phyloP scores from a whole-genome alignment of 64 coral and sea anemone genomes.

The Actinia equina region DNA sequence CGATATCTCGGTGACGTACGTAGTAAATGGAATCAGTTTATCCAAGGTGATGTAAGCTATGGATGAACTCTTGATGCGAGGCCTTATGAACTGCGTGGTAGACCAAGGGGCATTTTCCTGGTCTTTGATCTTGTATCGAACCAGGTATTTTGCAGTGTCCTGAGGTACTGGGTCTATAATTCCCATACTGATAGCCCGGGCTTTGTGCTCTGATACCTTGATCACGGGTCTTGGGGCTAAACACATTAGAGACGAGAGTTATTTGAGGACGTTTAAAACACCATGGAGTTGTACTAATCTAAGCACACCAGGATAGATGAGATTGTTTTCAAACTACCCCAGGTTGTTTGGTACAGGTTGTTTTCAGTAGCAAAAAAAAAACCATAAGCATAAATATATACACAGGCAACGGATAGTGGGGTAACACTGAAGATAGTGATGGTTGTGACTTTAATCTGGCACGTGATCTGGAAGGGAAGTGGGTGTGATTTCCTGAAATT shows the following conservation, averaged over 20 bases:
- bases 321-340: too few relatives aligned
- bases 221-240: constrained; percentile 49
- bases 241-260: background rate
- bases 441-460: too few relatives aligned
- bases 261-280: background rate
- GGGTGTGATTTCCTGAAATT: too few relatives aligned
- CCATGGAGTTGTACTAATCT: background rate
- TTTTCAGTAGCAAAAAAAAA: background rate
- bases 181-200: background rate
- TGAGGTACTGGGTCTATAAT: constrained; percentile 27
- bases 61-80: background rate
- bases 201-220: constrained; percentile 13
- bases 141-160: constrained; percentile 40
- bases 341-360: too few relatives aligned
- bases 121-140: constrained; percentile 35
- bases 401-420: too few relatives aligned
- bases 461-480: too few relatives aligned
- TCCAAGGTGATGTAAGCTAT: constrained; percentile 1
- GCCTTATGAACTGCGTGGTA: background rate
- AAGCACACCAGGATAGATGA: too few relatives aligned
- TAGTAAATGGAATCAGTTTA: constrained; percentile 29
- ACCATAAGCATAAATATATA: background rate
- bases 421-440: too few relatives aligned
- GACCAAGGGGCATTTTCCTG: constrained; percentile 10
- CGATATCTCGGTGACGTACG: constrained; percentile 36